Evolutionary conservation across 2,888 invertebrate species (phyloP).

Genomic region (Marasmarcha lunaedactyla): DNA sequence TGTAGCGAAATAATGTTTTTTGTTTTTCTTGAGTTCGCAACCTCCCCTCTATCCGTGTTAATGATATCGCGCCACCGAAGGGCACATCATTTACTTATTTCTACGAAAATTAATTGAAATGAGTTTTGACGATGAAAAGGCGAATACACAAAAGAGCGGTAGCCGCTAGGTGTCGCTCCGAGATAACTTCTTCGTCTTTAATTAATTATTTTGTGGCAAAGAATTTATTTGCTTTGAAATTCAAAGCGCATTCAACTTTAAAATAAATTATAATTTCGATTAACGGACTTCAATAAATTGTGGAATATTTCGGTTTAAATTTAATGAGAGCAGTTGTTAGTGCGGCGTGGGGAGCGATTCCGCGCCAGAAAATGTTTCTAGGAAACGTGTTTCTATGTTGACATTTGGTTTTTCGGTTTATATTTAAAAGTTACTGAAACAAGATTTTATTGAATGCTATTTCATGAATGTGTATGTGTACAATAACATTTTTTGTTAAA

Average conservation of each 20-base stretch:
- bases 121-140: conserved; percentile 69
- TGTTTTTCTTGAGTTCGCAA: too few species aligned
- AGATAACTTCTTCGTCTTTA: conserved; percentile 66
- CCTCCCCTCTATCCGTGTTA: conserved; percentile 41
- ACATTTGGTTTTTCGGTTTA: too few species aligned
- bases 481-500: too few species aligned
- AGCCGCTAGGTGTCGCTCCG: conserved; percentile 61
- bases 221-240: conserved; percentile 58
- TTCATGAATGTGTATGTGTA: too few species aligned
- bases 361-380: not conserved
- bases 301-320: not conserved
- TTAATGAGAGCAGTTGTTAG: not conserved
- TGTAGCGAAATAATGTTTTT: too few species aligned
- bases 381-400: too few species aligned
- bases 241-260: conserved; percentile 29
- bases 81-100: conserved; percentile 69
- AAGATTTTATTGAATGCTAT: too few species aligned
- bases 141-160: conserved; percentile 57
- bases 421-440: too few species aligned
- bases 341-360: not conserved
- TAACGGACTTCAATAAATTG: conserved; percentile 34
- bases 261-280: conserved; percentile 37
- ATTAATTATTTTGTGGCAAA: conserved; percentile 63
- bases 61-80: conserved; percentile 67
- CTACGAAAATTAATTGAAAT: conserved; percentile 69